Evolutionary conservation across 2,888 invertebrate species (phyloP).

Genomic region (Leptura quadrifasciata): DNA sequence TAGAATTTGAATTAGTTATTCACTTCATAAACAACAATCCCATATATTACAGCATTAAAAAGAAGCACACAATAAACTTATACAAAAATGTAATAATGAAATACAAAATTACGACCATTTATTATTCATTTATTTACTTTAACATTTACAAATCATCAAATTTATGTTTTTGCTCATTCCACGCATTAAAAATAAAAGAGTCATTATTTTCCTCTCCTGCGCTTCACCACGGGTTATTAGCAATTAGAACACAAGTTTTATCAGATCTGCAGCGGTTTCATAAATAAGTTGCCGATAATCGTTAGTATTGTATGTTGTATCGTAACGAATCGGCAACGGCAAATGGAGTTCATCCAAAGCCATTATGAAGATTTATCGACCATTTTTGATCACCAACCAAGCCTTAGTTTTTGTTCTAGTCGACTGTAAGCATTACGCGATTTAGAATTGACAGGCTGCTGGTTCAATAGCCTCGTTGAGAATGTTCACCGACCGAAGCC

Average conservation of each 20-base stretch:
- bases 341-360: conserved; percentile 20
- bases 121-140: too few relatives aligned
- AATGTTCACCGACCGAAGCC: conserved; percentile 25
- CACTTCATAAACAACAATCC: too few relatives aligned
- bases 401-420: conserved; percentile 24
- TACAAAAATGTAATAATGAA: too few relatives aligned
- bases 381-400: conserved; percentile 27
- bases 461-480: conserved; percentile 37
- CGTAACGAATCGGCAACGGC: conserved; percentile 9
- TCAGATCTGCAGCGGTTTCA: conserved; percentile 14
- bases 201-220: too few relatives aligned
- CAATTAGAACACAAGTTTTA: conserved; percentile 10
- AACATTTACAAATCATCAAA: too few relatives aligned
- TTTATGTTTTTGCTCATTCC: too few relatives aligned
- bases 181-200: too few relatives aligned
- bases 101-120: too few relatives aligned
- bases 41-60: too few relatives aligned
- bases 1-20: too few relatives aligned
- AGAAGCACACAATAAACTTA: too few relatives aligned
- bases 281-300: conserved; percentile 10
- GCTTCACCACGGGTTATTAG: not conserved
- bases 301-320: conserved; percentile 13
- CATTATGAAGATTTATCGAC: conserved; percentile 31
- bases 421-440: conserved; percentile 30
- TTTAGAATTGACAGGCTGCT: conserved; percentile 26